Evolutionary conservation across 2,797 vertebrate genomes (phyloP).

Genomic region (Schizopygopsis malacanthus): DNA sequence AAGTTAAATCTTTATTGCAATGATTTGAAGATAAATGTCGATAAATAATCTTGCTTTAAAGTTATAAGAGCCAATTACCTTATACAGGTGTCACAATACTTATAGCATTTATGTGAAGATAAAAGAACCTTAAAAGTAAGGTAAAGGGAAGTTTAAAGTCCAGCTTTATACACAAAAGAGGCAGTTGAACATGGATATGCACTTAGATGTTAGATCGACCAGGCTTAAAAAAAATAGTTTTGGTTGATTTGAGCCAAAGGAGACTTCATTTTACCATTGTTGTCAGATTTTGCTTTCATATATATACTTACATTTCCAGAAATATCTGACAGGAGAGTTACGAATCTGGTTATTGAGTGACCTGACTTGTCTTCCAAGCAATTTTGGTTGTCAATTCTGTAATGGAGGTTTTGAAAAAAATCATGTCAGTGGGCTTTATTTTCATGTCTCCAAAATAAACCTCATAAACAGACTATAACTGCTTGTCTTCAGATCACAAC

Average conservation of each 20-base stretch:
- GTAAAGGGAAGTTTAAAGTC: background rate
- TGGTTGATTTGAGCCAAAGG: background rate
- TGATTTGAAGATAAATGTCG: background rate
- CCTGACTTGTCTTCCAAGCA: background rate
- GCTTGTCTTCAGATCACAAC: constrained; percentile 22
- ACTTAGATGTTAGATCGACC: background rate
- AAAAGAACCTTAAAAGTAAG: background rate
- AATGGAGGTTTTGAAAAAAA: background rate
- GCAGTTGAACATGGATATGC: background rate
- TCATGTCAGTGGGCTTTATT: background rate
- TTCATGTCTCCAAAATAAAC: background rate
- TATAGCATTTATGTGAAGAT: background rate
- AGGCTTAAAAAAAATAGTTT: background rate
- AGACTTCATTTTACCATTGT: background rate
- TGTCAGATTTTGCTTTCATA: background rate
- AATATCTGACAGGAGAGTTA: background rate
- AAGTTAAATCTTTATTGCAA: constrained; percentile 24
- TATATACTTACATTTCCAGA: background rate
- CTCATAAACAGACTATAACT: background rate
- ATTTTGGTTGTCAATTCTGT: background rate
- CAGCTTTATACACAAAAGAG: background rate
- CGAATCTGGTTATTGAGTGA: background rate
- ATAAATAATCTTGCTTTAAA: background rate
- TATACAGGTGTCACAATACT: background rate
- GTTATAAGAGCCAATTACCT: background rate